Conservation (phyloP, 2,113 vertebrate genomes). For the Sterrhoptilus dennistouni region DNA sequence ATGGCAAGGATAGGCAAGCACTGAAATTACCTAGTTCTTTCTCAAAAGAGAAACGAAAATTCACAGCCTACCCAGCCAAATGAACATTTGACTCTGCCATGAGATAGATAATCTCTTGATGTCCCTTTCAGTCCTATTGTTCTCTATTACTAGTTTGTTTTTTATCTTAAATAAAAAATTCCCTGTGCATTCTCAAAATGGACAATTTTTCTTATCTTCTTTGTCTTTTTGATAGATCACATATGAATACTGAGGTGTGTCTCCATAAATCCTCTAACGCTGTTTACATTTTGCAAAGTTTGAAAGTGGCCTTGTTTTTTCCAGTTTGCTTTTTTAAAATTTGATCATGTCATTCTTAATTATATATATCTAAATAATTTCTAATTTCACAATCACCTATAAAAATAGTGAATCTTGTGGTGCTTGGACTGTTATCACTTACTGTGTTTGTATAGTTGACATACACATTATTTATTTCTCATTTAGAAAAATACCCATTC, state of each 20-base stretch:
- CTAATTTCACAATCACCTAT: neutral
- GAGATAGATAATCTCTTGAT: neutral
- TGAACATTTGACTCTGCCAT: neutral
- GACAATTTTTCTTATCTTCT: neutral
- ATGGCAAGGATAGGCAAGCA: neutral
- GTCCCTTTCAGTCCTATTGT: neutral
- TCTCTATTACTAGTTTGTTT: neutral
- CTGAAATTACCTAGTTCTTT: neutral
- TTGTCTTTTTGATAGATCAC: neutral
- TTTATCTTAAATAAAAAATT: neutral
- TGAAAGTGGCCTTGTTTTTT: neutral
- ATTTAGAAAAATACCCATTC: neutral
- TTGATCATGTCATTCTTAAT: neutral
- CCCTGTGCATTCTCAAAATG: neutral
- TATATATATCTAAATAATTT: neutral
- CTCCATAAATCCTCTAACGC: neutral
- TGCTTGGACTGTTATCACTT: neutral
- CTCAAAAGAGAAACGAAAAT: neutral
- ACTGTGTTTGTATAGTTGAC: neutral
- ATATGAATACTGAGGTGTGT: rapidly evolving
- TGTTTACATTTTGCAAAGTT: neutral
- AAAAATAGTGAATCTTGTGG: neutral
- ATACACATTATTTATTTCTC: neutral
- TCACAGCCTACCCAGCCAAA: neutral
- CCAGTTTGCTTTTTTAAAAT: neutral